These are phyloP conservation scores for Leuctra nigra DNA, from an alignment of 2,888 invertebrate genomes.

Conservation along the genomic window DNA sequence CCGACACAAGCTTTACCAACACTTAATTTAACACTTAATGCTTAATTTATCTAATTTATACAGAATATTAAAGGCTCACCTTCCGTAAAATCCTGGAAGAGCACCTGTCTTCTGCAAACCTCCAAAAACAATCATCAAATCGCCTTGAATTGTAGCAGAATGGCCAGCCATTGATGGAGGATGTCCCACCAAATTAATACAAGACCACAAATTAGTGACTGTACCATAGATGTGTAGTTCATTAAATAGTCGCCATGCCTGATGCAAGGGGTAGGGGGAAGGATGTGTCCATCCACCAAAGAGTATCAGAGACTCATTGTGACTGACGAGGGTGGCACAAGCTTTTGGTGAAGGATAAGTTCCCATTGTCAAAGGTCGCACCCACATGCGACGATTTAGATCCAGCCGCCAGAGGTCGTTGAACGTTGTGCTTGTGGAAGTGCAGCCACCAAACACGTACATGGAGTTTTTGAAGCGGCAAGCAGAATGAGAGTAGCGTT, in stretches of 20 bases:
- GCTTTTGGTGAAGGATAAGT: slow-evolving; percentile 94
- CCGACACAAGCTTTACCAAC: too few relatives aligned
- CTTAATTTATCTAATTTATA: neutral
- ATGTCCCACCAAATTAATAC: slow-evolving; percentile 52
- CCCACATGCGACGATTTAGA: slow-evolving; percentile 78
- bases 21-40: too few relatives aligned
- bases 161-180: slow-evolving; percentile 88
- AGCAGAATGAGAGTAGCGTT: slow-evolving; percentile 88
- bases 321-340: slow-evolving; percentile 85
- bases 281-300: slow-evolving; percentile 97
- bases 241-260: slow-evolving; percentile 80
- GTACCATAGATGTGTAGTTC: slow-evolving; percentile 87
- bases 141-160: slow-evolving; percentile 77
- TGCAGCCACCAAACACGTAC: slow-evolving; percentile 96
- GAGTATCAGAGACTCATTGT: slow-evolving; percentile 73
- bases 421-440: slow-evolving; percentile 88
- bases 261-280: slow-evolving; percentile 74
- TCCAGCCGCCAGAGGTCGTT: slow-evolving; percentile 96
- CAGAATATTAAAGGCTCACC: too few relatives aligned
- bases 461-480: slow-evolving; percentile 75
- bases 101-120: slow-evolving; percentile 40
- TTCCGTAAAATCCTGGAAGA: slow-evolving; percentile 25
- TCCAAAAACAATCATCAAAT: slow-evolving; percentile 79
- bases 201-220: slow-evolving; percentile 69
- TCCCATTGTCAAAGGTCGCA: slow-evolving; percentile 72